Conservation (phyloP, 2,797 vertebrate species). For the Sebastiscus tertius region DNA sequence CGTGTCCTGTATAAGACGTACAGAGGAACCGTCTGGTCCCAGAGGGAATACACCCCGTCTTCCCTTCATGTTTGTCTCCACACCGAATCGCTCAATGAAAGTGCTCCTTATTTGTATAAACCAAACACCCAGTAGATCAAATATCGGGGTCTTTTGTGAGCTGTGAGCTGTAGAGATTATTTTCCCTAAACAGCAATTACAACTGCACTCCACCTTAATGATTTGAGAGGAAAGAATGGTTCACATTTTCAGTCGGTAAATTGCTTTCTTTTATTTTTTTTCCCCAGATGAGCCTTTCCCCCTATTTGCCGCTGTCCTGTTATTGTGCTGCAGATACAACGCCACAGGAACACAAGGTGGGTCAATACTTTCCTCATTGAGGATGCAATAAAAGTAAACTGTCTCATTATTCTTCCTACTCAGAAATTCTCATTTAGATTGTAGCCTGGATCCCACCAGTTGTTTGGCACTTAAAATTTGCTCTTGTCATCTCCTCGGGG, state of each 20-base stretch:
- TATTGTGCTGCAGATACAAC: conserved; percentile 60
- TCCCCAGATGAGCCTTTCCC: conserved; percentile 34
- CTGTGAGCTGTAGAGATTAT: conserved; percentile 40
- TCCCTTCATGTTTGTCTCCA: conserved; percentile 8
- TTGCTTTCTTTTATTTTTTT: conserved; percentile 47
- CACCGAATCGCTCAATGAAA: conserved; percentile 36
- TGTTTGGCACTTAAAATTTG: conserved; percentile 47
- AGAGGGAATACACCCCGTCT: background rate
- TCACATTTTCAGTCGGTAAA: conserved; percentile 56
- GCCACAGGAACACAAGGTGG: conserved; percentile 58
- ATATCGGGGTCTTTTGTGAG: conserved; percentile 41
- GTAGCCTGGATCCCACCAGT: conserved; percentile 43
- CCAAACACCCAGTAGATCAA: conserved; percentile 40
- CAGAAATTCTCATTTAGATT: conserved; percentile 73
- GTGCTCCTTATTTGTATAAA: conserved; percentile 44
- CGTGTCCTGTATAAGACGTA: conserved; percentile 14
- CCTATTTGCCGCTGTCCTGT: conserved; percentile 50
- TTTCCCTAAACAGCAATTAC: conserved; percentile 71
- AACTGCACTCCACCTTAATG: conserved; percentile 54
- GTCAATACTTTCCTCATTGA: conserved; percentile 74
- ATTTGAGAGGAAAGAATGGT: conserved; percentile 48
- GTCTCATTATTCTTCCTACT: conserved; percentile 70
- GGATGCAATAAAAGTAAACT: conserved; percentile 70
- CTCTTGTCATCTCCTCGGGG: conserved; percentile 33
- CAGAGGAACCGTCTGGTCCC: conserved; percentile 16